Base-by-base conservation (phyloP, 2,888 invertebrate species). In the Crepidodera aurea region DNA sequence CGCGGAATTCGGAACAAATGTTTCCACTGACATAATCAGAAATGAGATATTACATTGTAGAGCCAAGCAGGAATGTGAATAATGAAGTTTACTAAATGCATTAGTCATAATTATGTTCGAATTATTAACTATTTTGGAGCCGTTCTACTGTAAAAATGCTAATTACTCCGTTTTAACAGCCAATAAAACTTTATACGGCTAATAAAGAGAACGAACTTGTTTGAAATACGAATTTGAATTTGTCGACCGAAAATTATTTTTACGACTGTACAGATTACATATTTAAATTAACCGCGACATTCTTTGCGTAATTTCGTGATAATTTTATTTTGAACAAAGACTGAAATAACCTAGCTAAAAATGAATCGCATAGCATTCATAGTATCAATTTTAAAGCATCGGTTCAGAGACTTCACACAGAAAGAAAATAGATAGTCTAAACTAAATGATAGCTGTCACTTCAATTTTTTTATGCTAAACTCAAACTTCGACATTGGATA, bases 71-170 rank as follows among this genome's bases (percentile, higher is more conserved):
- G 10, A 27, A 69, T 71, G 69, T 75, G 74, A 75, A 74, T 74
- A 74, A 73, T 74, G 74, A 75, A 73, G 71, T 74, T 75, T 70
- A 60, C 67, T 66, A 69, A 72, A 72, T 69, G 66, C 74, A 73
- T 74, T 71, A 73, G 64, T 73, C 73, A 72, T 74, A 74, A 73
- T 74, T 74, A 75, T 64, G 65, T 68, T 61, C 65, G 64, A 69
- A 72, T 73, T 72, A 73, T 71, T 73, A 69, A 71, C 63, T 44
- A 44, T 44, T 44, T 15, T 19, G 22, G 19, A 44, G 15, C 15
- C 25, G 27, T 48, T 48, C 12, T 22, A 13, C 27, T 48, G 25
- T 48, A 48, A 48, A 48, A 48, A 27, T 48, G 27, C 25, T 48
- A 48, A 48, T 48, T 48, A 27, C 27, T 19, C n/a, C n/a, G 16